phyloP scores from a whole-genome alignment of 2,113 vertebrate species.

The Gymnobelideus leadbeateri region DNA sequence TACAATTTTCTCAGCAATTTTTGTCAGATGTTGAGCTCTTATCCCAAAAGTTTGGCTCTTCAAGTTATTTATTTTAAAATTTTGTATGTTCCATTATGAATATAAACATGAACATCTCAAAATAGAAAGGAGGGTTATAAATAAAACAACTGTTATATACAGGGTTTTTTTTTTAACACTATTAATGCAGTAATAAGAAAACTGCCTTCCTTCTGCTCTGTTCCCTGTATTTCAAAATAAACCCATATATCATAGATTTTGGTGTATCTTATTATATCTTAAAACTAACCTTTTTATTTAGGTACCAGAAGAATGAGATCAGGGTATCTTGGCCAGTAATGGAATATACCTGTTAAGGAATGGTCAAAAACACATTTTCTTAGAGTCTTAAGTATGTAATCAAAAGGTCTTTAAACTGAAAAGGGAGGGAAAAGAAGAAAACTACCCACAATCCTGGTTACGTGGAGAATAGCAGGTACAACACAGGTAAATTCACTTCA shows the following conservation, averaged over 20 bases:
- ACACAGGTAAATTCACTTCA: neutral
- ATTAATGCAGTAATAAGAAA: neutral
- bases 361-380: neutral
- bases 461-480: neutral
- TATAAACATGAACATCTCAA: too few species aligned
- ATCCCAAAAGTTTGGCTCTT: neutral
- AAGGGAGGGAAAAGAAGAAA: neutral
- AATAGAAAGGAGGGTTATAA: too few species aligned
- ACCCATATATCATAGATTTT: neutral
- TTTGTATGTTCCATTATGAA: neutral
- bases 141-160: too few species aligned
- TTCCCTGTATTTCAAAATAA: neutral
- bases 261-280: too few species aligned
- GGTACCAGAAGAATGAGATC: neutral
- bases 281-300: neutral
- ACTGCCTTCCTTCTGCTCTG: neutral
- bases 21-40: neutral
- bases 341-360: neutral
- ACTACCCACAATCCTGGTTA: neutral
- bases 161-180: neutral
- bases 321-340: neutral
- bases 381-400: neutral
- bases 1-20: neutral
- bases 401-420: neutral
- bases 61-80: neutral